phyloP scores from a whole-genome alignment of 1,140 invertebrate species.

The Zaprionus vittiger region DNA sequence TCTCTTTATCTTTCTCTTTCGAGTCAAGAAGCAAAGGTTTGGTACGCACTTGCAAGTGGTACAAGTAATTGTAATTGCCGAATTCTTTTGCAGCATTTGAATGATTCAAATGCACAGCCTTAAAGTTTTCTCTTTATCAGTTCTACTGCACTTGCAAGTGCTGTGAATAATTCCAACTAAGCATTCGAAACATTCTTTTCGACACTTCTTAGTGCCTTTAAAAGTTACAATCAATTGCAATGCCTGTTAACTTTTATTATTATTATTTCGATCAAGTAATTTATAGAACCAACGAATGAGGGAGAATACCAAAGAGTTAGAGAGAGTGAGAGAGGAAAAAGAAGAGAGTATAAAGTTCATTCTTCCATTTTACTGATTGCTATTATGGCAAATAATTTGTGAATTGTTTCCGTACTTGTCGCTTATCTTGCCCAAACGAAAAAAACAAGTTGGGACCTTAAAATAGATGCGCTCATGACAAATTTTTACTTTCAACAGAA shows the following conservation, averaged over 20 bases:
- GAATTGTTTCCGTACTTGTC: constrained; percentile 15
- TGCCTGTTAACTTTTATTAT: not conserved
- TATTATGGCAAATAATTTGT: not conserved
- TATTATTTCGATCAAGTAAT: not conserved
- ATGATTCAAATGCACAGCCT: not conserved
- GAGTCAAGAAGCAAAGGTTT: too few species aligned
- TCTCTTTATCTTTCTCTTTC: too few species aligned
- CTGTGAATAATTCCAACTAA: not conserved
- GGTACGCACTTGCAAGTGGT: too few species aligned
- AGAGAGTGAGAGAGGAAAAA: not conserved
- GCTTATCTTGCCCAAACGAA: not conserved
- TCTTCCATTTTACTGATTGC: not conserved
- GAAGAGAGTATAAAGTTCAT: not conserved
- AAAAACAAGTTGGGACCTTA: not conserved
- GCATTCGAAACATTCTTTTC: not conserved
- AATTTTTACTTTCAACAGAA: constrained; percentile 7
- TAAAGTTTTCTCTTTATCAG: too few species aligned
- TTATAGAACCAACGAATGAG: not conserved
- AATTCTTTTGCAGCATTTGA: not conserved
- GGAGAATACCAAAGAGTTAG: not conserved
- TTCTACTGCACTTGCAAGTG: too few species aligned
- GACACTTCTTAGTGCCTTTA: not conserved
- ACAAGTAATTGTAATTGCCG: too few species aligned
- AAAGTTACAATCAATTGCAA: not conserved
- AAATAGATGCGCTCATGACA: constrained; percentile 38